Conservation (phyloP, 2,797 vertebrate genomes). For the Melanotaenia parkinsoni region DNA sequence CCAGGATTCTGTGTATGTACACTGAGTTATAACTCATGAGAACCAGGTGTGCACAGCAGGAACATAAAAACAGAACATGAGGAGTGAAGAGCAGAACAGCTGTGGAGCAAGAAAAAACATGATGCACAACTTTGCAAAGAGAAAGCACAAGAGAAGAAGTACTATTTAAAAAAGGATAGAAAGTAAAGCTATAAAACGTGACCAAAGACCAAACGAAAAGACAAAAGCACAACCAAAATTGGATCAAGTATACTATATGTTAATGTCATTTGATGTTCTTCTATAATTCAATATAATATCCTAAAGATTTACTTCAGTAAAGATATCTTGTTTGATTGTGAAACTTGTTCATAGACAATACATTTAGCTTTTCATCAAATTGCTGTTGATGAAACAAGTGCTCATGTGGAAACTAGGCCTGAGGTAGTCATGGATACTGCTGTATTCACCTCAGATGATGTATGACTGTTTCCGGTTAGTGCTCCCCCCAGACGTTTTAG, state of each 20-base stretch:
- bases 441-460: slow-evolving; percentile 49
- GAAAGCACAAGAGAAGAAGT: not conserved
- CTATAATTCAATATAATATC: not conserved
- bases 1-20: not conserved
- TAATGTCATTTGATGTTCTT: not conserved
- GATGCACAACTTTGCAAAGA: not conserved
- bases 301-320: not conserved
- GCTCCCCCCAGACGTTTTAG: slow-evolving; percentile 51
- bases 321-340: not conserved
- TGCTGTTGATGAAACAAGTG: slow-evolving; percentile 39
- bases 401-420: slow-evolving; percentile 60
- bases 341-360: not conserved
- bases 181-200: not conserved
- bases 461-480: slow-evolving; percentile 66
- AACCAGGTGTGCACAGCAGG: not conserved
- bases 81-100: not conserved
- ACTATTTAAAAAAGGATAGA: not conserved
- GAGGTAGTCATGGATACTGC: slow-evolving; percentile 63
- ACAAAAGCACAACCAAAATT: too few species aligned
- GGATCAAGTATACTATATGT: too few species aligned
- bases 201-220: not conserved
- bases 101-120: not conserved
- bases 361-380: slow-evolving; percentile 41
- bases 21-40: not conserved
- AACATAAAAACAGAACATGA: not conserved